Evolutionary conservation across 2,888 invertebrate genomes (phyloP).

Genomic region (Cephus pulcher): DNA sequence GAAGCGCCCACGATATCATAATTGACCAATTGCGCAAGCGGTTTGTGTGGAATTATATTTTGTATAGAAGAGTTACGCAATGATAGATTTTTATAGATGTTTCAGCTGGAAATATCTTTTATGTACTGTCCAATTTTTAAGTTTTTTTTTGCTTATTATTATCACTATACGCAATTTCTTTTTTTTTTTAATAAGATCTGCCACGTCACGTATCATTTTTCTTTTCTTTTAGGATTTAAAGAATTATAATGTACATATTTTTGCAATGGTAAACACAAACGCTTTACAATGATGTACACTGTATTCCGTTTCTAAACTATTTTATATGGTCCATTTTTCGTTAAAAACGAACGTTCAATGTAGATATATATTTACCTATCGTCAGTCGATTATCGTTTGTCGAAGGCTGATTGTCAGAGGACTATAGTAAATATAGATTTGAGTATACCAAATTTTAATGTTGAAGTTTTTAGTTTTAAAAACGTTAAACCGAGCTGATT

Average conservation of each 20-base stretch:
- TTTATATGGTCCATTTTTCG: neutral
- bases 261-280: neutral
- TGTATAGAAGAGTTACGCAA: neutral
- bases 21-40: neutral
- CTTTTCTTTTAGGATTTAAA: neutral
- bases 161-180: neutral
- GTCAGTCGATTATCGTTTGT: neutral
- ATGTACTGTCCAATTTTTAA: neutral
- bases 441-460: slow-evolving; percentile 5
- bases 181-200: neutral
- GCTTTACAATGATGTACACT: neutral
- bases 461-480: neutral
- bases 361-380: neutral
- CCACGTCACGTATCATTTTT: neutral
- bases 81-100: slow-evolving; percentile 8
- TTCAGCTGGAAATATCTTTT: neutral
- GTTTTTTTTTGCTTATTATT: neutral
- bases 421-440: slow-evolving; percentile 7
- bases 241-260: neutral
- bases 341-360: neutral
- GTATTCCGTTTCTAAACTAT: neutral
- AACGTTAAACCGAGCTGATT: neutral
- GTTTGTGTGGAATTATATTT: neutral
- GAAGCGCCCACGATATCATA: neutral
- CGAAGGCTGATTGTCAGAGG: slow-evolving; percentile 10